Percentiles rank a stretch among this genome's conserved stretches.
Evolutionary conservation across 2,888 invertebrate species (phyloP).

Genomic region (Stenoptilia bipunctidactyla): DNA sequence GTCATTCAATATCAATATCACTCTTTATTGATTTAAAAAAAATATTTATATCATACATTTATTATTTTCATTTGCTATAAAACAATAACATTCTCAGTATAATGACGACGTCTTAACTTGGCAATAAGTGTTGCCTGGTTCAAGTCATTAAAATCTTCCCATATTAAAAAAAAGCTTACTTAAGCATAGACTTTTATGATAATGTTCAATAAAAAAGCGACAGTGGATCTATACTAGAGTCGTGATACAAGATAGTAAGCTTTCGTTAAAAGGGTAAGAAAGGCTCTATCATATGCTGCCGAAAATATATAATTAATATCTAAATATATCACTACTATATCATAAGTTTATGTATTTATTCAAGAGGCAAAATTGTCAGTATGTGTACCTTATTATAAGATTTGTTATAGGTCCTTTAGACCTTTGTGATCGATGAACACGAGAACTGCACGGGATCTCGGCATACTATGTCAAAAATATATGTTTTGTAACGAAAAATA

Average conservation of each 20-base stretch:
- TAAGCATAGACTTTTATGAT: too few species aligned
- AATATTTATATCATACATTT: slow-evolving; percentile 69
- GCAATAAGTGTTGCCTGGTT: slow-evolving; percentile 20
- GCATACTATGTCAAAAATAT: too few species aligned
- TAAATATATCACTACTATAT: slow-evolving; percentile 24
- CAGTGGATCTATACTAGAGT: too few species aligned
- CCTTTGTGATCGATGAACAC: too few species aligned
- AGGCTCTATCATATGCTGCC: slow-evolving; percentile 38
- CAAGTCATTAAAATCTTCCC: slow-evolving; percentile 16
- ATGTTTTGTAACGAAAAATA: too few species aligned
- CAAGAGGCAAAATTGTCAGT: slow-evolving; percentile 9
- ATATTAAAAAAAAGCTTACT: too few species aligned
- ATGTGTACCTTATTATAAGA: neutral
- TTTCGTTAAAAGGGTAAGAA: too few species aligned
- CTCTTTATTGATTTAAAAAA: slow-evolving; percentile 71
- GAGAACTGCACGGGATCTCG: too few species aligned
- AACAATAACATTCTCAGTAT: slow-evolving; percentile 53
- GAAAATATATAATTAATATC: slow-evolving; percentile 46
- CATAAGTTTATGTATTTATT: neutral
- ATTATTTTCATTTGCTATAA: slow-evolving; percentile 54
- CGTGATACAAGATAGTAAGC: too few species aligned
- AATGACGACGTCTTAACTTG: slow-evolving; percentile 29
- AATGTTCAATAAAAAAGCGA: too few species aligned
- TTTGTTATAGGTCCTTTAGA: too few species aligned
- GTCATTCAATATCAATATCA: slow-evolving; percentile 58